Base-by-base conservation (phyloP, 2,113 vertebrate species). In the Silurus asotus region DNA sequence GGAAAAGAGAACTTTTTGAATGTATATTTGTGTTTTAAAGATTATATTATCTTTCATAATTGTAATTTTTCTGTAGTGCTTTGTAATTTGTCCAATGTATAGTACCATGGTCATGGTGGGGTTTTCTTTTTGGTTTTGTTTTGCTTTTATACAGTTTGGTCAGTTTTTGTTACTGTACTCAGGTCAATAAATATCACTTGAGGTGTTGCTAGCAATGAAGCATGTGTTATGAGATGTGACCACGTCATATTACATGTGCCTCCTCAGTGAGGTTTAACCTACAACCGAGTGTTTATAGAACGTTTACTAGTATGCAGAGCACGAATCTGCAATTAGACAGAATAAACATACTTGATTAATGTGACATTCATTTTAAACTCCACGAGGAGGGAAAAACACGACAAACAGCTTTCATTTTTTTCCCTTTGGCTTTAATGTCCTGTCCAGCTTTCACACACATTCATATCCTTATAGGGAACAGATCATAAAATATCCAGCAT, bases 121-220 rank as follows among this genome's bases (percentile, higher is more conserved):
- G 64, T 20, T 61, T 70, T 74, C 45, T 67, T 82, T 87, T 86
- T 37, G 37, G 1, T 37, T 37, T 37, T 37, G 37, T 37, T 37
- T 93, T 93, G 69, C 94, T 95, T 96, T 96, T 94, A 90, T 95
- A 95, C 95, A 87, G 92, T 95, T 95, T 93, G 92, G 83, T 87
- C 45, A 91, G 91, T 94, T 90, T 90, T 88, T 95, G 95, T 96
- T 91, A 93, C 86, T 53, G 85, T 89, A 93, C 94, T 96, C 95
- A 95, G 96, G 96, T 96, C 94, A 96, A 97, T 94, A 94, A 95
- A 95, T 74, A 89, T 93, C 92, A 91, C 90, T 90, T 88, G 89
- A 81, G 58, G 79, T 86, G 83, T 82, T 76, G 80, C 70, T 76
- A 65, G n/a, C 64, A 19, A 45, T 85, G 49, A 75, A 51, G 23